These are phyloP conservation scores for Philonicus albiceps DNA, from an alignment of 2,888 invertebrate species.

Conservation along the genomic window DNA sequence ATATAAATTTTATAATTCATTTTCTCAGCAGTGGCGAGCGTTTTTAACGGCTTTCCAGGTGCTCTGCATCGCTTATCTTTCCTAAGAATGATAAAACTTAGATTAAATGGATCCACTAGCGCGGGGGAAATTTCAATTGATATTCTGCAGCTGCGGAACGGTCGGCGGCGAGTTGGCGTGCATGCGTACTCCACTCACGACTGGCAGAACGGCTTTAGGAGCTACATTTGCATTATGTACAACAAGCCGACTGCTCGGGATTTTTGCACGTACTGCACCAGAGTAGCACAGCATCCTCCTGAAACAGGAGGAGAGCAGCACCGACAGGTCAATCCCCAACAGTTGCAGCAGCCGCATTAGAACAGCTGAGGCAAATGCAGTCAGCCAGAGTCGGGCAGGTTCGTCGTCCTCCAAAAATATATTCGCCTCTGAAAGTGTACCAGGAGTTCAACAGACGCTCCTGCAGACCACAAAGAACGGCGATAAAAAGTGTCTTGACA, in stretches of 20 bases:
- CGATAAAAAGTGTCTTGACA: not conserved
- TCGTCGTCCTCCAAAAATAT: conserved; percentile 13
- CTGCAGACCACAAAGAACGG: not conserved
- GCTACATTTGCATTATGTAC: not conserved
- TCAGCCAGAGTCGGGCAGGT: not conserved
- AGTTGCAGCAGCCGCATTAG: not conserved
- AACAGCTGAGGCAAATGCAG: conserved; percentile 10
- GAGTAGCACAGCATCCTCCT: conserved; percentile 6
- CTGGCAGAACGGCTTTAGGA: not conserved
- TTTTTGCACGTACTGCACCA: not conserved
- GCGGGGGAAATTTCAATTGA: not conserved
- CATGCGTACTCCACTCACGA: not conserved
- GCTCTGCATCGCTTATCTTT: conserved; percentile 35
- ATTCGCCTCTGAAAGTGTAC: conserved; percentile 5
- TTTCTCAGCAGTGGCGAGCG: not conserved
- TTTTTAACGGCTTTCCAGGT: conserved; percentile 28
- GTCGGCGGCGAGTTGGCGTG: not conserved
- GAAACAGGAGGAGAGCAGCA: not conserved
- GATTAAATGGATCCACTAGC: not conserved
- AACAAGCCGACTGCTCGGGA: not conserved
- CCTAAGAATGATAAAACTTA: conserved; percentile 12
- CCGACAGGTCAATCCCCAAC: not conserved
- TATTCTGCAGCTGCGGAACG: not conserved
- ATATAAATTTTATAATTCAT: not conserved
- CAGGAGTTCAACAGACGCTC: conserved; percentile 17